A percentile compares a stretch with the other conserved stretches of the same genome.
phyloP scores from a whole-genome alignment of 2,797 vertebrate genomes.

The Parotocinclus haroldoi region DNA sequence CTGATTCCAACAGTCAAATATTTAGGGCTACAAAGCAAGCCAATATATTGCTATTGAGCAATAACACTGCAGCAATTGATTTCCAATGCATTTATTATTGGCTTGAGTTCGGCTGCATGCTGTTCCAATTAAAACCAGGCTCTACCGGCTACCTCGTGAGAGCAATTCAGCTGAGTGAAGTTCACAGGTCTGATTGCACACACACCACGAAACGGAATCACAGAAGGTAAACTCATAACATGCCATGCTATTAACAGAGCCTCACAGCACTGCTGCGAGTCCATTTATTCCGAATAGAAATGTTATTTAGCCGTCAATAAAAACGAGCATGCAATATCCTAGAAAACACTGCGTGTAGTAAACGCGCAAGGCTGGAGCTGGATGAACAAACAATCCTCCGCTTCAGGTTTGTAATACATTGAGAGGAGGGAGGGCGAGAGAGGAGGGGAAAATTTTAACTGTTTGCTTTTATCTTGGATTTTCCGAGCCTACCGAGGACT shows the following conservation, averaged over 20 bases:
- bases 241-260: constrained; percentile 29
- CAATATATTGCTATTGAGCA: too few species aligned
- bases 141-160: not conserved
- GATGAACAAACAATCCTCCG: constrained; percentile 31
- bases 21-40: too few species aligned
- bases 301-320: constrained; percentile 41
- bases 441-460: constrained; percentile 17
- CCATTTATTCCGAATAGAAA: constrained; percentile 32
- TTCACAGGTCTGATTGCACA: constrained; percentile 9
- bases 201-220: constrained; percentile 2
- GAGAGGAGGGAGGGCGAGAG: too few species aligned
- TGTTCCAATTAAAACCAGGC: constrained; percentile 16
- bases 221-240: constrained; percentile 4
- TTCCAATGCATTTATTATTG: too few species aligned
- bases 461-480: constrained; percentile 43
- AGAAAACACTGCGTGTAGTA: constrained; percentile 31
- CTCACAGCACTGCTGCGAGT: constrained; percentile 18
- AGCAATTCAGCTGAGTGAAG: constrained; percentile 33
- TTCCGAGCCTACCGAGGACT: constrained; percentile 28
- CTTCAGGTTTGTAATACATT: constrained; percentile 35
- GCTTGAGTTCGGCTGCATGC: constrained; percentile 15
- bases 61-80: too few species aligned
- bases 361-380: constrained; percentile 12
- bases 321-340: constrained; percentile 41
- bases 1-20: too few species aligned